Conservation (phyloP, 2,888 invertebrate genomes). For the Ophion costatus region DNA sequence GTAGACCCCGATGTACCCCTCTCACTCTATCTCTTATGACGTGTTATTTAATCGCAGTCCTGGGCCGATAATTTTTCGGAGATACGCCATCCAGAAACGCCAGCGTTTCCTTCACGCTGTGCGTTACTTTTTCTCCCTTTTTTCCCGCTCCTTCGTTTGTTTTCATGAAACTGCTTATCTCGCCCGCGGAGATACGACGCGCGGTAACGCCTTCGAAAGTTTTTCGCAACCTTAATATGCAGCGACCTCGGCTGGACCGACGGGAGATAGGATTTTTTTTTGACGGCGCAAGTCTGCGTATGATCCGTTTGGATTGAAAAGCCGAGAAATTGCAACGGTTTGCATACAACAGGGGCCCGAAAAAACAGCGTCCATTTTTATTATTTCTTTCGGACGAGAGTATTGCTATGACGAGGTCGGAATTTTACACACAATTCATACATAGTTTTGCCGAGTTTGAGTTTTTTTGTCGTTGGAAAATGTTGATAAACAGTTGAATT, state of each 20-base stretch:
- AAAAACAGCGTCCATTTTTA: neutral
- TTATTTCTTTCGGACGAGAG: neutral
- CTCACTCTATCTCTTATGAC: neutral
- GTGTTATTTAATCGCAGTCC: conserved; percentile 13
- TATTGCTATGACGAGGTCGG: neutral
- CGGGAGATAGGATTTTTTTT: neutral
- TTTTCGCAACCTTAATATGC: neutral
- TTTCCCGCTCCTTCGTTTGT: conserved; percentile 2
- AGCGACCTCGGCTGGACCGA: neutral
- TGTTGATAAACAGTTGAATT: neutral
- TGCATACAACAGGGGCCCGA: neutral
- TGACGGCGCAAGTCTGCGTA: neutral
- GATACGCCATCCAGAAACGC: neutral
- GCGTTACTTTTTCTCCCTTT: neutral
- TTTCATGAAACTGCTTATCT: neutral
- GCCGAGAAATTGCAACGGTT: neutral
- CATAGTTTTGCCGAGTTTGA: neutral
- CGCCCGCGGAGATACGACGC: neutral
- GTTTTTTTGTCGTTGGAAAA: neutral
- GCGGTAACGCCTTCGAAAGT: neutral
- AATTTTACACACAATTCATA: neutral
- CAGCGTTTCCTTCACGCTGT: neutral
- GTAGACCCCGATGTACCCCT: neutral
- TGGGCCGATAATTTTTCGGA: neutral
- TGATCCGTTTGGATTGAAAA: neutral